These are phyloP conservation scores for Adelosebastes latens DNA, from an alignment of 2,797 vertebrate species.

Conservation along the genomic window DNA sequence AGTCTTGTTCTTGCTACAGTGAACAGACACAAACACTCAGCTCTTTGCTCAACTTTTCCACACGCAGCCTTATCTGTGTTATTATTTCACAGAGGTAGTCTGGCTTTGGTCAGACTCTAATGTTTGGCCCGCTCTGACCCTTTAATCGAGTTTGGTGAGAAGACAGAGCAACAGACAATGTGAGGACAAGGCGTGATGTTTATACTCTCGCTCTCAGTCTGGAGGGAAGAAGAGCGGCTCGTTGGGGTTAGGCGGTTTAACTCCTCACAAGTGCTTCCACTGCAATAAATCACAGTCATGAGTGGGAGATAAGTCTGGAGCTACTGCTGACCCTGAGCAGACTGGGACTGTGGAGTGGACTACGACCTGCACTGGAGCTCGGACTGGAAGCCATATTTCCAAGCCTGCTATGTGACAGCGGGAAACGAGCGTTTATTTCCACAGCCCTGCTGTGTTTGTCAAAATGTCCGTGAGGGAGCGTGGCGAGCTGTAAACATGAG, in stretches of 20 bases:
- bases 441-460: constrained; percentile 29
- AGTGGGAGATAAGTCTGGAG: constrained; percentile 52
- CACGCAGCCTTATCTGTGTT: constrained; percentile 23
- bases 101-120: constrained; percentile 33
- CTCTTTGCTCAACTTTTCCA: constrained; percentile 2
- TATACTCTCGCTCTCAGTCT: constrained; percentile 10
- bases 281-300: constrained; percentile 52
- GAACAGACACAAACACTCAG: background rate
- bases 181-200: constrained; percentile 19
- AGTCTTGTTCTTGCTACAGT: background rate
- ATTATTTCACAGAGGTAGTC: constrained; percentile 11
- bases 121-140: constrained; percentile 25
- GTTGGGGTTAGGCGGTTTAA: constrained; percentile 38
- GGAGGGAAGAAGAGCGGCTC: constrained; percentile 23
- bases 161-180: constrained; percentile 3
- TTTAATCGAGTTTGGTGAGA: constrained; percentile 15
- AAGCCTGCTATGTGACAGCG: background rate
- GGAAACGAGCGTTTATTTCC: constrained; percentile 25
- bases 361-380: background rate
- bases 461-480: constrained; percentile 39
- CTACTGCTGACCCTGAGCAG: constrained; percentile 24
- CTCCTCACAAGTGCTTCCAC: constrained; percentile 43
- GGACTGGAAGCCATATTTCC: background rate
- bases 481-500: constrained; percentile 54
- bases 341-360: background rate